Conservation (phyloP, 2,797 vertebrate genomes). For the Acanthopagrus latus region DNA sequence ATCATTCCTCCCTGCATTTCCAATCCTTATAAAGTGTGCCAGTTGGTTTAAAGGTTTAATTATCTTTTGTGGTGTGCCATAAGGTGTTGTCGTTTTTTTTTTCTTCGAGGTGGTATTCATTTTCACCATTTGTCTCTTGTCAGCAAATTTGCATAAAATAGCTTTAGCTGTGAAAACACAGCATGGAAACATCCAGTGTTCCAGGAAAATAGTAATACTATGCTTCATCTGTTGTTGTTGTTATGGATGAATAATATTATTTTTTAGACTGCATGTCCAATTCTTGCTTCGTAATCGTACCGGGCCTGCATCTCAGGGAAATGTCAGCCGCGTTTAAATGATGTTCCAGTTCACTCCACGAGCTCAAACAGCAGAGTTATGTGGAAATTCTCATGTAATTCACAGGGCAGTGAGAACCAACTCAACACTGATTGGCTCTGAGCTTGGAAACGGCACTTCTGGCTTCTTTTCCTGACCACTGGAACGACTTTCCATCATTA, state of each 20-base stretch:
- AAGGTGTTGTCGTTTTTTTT: neutral
- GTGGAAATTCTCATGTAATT: conserved; percentile 12
- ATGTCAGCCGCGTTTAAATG: conserved; percentile 17
- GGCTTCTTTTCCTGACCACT: neutral
- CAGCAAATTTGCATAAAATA: neutral
- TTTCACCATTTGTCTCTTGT: conserved; percentile 1
- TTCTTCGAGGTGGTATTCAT: neutral
- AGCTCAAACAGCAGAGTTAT: conserved; percentile 6
- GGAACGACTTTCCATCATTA: conserved; percentile 4
- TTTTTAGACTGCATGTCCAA: neutral
- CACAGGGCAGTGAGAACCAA: conserved; percentile 23
- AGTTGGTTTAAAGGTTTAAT: neutral
- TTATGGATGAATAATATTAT: neutral
- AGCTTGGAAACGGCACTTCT: conserved; percentile 14
- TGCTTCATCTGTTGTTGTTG: neutral
- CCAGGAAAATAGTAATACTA: neutral
- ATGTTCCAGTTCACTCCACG: neutral
- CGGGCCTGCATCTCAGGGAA: conserved; percentile 14
- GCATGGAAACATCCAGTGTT: neutral
- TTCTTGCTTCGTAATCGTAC: neutral
- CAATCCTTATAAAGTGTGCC: neutral
- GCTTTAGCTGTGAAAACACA: neutral
- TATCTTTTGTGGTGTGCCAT: neutral
- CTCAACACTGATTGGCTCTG: conserved; percentile 9
- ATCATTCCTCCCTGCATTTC: neutral